phyloP scores from a whole-genome alignment of 2,113 vertebrate genomes.

The Ictalurus furcatus region DNA sequence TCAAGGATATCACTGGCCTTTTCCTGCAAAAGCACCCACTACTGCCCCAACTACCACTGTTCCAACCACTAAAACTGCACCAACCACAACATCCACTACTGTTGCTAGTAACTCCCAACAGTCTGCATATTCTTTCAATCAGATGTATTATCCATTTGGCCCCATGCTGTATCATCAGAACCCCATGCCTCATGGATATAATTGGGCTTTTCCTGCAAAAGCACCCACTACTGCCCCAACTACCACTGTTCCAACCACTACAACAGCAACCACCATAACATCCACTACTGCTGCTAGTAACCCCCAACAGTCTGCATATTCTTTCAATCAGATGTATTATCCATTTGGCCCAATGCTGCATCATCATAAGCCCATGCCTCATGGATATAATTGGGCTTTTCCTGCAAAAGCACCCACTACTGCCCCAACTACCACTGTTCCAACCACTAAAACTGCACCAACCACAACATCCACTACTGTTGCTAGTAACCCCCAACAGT shows the following conservation, averaged over 20 bases:
- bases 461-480: background rate
- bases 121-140: background rate
- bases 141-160: background rate
- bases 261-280: background rate
- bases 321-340: background rate
- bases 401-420: background rate
- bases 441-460: too few relatives aligned
- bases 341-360: background rate
- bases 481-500: background rate
- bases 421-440: background rate
- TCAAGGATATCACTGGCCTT: background rate
- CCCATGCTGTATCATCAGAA: background rate
- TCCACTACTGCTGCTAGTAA: background rate
- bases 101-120: constrained; percentile 4
- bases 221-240: background rate
- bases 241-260: background rate
- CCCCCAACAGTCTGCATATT: background rate
- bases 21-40: background rate
- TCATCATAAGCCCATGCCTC: background rate
- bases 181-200: background rate
- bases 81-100: background rate
- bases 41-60: background rate
- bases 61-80: background rate
- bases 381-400: background rate
- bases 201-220: background rate